A percentile compares a stretch with the other conserved stretches of the same genome.
Evolutionary conservation across 2,113 vertebrate species (phyloP).

Genomic region (Cyanistes caeruleus): DNA sequence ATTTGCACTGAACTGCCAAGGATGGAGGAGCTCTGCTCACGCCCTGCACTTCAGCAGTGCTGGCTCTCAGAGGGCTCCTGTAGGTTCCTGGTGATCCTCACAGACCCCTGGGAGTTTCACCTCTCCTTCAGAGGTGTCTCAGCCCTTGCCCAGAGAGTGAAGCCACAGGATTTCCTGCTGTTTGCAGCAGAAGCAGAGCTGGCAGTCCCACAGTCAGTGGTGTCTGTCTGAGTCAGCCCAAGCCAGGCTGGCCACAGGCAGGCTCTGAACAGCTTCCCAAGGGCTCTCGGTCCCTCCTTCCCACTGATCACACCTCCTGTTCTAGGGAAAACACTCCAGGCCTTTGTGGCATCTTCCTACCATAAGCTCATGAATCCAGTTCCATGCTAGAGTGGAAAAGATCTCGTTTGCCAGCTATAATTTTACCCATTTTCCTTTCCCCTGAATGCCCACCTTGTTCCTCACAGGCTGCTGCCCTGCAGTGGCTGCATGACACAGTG

Average conservation of each 20-base stretch:
- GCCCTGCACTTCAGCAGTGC: not conserved
- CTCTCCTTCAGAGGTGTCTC: not conserved
- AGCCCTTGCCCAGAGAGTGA: not conserved
- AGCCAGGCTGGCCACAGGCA: not conserved
- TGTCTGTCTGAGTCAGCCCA: not conserved
- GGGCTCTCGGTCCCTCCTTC: not conserved
- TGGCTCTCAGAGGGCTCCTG: not conserved
- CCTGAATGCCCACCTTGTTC: not conserved
- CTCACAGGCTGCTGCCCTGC: not conserved
- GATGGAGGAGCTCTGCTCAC: not conserved
- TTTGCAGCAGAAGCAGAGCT: not conserved
- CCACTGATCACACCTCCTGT: not conserved
- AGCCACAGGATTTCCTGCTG: not conserved
- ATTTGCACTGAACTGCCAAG: not conserved
- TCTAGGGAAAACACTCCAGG: not conserved
- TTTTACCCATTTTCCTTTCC: not conserved
- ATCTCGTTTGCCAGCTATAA: not conserved
- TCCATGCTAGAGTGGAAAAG: not conserved
- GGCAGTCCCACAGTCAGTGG: not conserved
- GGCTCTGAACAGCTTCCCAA: not conserved
- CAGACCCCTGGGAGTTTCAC: not conserved
- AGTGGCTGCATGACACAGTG: not conserved
- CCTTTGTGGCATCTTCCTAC: not conserved
- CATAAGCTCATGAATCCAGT: not conserved
- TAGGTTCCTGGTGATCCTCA: not conserved